A percentile compares a stretch with the other conserved stretches of the same genome.
These are phyloP conservation scores for Chauna torquata DNA, from an alignment of 2,113 vertebrate species.

Conservation along the genomic window DNA sequence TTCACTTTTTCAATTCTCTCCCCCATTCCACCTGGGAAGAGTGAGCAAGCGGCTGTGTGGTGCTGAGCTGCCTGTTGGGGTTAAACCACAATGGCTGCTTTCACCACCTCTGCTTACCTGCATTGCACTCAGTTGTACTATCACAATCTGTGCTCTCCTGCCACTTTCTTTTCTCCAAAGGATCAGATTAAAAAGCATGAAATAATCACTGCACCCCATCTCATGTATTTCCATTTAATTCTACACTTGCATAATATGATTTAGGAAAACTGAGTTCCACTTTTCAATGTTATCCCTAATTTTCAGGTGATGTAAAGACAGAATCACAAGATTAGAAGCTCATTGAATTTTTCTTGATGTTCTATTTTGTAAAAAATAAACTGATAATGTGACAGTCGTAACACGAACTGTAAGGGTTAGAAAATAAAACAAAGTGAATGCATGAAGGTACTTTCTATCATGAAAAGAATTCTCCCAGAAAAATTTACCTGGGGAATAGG, in stretches of 20 bases:
- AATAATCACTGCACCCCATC: not conserved
- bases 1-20: not conserved
- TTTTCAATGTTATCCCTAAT: not conserved
- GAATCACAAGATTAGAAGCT: not conserved
- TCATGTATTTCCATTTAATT: not conserved
- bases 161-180: not conserved
- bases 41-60: not conserved
- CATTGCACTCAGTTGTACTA: not conserved
- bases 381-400: not conserved
- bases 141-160: not conserved
- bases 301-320: not conserved
- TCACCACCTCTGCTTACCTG: not conserved
- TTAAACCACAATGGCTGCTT: not conserved
- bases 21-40: not conserved
- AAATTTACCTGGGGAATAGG: not conserved
- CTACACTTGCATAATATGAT: not conserved
- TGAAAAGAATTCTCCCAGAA: not conserved
- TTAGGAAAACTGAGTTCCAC: not conserved
- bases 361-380: not conserved
- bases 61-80: not conserved
- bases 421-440: not conserved
- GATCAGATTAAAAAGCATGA: not conserved
- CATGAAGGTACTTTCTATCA: not conserved
- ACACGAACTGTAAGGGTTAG: fast-evolving
- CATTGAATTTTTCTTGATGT: not conserved